These are phyloP conservation scores for Burhinus oedicnemus DNA, from an alignment of 2,113 vertebrate genomes.

Conservation along the genomic window DNA sequence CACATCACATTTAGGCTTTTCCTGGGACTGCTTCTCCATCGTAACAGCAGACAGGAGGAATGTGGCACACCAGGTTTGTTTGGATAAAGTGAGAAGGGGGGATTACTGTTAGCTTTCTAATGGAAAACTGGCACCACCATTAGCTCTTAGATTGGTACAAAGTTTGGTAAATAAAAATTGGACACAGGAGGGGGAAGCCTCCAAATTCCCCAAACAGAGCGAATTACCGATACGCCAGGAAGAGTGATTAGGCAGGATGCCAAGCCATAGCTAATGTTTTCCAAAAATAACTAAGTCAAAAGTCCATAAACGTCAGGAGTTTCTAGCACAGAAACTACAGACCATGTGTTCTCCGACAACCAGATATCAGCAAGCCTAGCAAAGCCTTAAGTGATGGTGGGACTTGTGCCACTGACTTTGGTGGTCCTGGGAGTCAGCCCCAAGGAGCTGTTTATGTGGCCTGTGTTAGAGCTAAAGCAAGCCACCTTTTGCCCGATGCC, in stretches of 20 bases:
- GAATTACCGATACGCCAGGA: background rate
- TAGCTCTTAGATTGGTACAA: accelerated
- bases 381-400: background rate
- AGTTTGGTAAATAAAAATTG: background rate
- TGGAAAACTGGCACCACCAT: accelerated
- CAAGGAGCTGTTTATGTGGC: background rate
- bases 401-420: background rate
- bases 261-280: background rate
- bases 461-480: background rate
- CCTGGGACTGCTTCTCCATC: background rate
- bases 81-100: background rate
- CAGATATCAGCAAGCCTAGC: background rate
- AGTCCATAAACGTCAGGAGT: background rate
- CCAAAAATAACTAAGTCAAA: background rate
- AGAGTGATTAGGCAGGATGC: background rate
- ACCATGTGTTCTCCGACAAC: accelerated
- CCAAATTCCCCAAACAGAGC: background rate
- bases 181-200: background rate
- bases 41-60: background rate
- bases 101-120: background rate
- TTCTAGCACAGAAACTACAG: background rate
- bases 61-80: slow-evolving; percentile 11
- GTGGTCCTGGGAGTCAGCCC: background rate
- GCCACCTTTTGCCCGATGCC: background rate
- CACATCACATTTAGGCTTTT: background rate